Conservation (phyloP, 2,113 vertebrate species). For the Oncorhynchus mykiss region DNA sequence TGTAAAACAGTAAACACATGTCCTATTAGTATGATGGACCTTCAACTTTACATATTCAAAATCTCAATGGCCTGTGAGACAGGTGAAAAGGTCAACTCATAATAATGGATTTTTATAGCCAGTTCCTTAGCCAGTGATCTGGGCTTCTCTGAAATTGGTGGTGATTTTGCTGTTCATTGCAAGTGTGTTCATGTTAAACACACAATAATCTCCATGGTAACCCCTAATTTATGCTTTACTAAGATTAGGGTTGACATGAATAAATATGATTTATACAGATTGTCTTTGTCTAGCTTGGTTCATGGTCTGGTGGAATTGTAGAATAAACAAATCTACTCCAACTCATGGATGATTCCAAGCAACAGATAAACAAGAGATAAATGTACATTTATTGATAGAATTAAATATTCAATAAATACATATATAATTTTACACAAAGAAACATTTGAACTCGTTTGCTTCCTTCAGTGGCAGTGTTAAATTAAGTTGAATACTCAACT, state of each 20-base stretch:
- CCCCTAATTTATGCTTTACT: not conserved
- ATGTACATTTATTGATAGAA: too few species aligned
- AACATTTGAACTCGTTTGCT: too few species aligned
- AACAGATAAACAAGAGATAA: too few species aligned
- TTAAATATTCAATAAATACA: too few species aligned
- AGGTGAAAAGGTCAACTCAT: not conserved
- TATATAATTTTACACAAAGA: too few species aligned
- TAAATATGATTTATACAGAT: not conserved
- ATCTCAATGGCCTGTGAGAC: not conserved
- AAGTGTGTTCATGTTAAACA: not conserved
- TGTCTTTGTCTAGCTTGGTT: not conserved
- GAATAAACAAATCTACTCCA: not conserved
- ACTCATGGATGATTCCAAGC: too few species aligned
- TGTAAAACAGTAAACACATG: not conserved
- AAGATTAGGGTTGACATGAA: slow-evolving; percentile 1
- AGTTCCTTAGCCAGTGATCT: not conserved
- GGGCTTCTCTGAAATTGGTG: not conserved
- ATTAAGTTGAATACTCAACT: not conserved
- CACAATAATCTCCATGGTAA: slow-evolving; percentile 1
- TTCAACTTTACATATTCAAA: not conserved
- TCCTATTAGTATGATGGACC: not conserved
- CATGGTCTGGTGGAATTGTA: not conserved
- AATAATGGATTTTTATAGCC: not conserved
- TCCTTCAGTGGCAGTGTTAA: too few species aligned
- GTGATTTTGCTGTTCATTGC: not conserved